Conservation (phyloP, 2,113 vertebrate genomes). For the Diglossa brunneiventris region DNA sequence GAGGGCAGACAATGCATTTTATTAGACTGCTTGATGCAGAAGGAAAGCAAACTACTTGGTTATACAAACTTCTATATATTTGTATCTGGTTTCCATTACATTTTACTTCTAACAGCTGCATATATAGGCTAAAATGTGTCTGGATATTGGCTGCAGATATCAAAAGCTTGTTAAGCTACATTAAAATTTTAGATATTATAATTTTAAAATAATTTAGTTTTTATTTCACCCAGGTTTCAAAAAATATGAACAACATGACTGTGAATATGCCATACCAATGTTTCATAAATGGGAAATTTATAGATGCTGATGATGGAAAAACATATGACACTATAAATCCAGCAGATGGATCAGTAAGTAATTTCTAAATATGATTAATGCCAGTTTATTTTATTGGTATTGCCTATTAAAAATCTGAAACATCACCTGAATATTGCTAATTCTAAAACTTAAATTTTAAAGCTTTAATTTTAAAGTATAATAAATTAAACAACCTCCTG, state of each 20-base stretch:
- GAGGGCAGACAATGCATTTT: background rate
- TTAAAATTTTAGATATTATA: background rate
- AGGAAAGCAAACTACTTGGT: background rate
- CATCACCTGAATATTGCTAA: background rate
- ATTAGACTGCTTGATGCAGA: background rate
- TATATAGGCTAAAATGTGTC: background rate
- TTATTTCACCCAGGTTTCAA: constrained; percentile 71
- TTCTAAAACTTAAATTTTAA: background rate
- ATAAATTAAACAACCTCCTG: background rate
- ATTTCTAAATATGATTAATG: background rate
- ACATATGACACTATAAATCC: constrained; percentile 81
- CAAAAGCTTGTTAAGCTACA: background rate
- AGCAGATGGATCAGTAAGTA: constrained; percentile 82
- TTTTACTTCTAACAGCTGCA: background rate
- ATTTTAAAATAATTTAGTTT: background rate
- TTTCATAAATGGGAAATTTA: constrained; percentile 82
- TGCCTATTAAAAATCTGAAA: background rate
- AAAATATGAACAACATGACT: constrained; percentile 79
- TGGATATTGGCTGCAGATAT: background rate
- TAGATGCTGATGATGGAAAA: constrained; percentile 75
- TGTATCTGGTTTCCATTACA: background rate
- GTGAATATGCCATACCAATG: constrained; percentile 84
- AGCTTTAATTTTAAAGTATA: no score
- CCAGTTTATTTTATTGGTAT: background rate
- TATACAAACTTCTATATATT: background rate